phyloP scores from a whole-genome alignment of 1,140 invertebrate genomes.

The Drosophila bifasciata region DNA sequence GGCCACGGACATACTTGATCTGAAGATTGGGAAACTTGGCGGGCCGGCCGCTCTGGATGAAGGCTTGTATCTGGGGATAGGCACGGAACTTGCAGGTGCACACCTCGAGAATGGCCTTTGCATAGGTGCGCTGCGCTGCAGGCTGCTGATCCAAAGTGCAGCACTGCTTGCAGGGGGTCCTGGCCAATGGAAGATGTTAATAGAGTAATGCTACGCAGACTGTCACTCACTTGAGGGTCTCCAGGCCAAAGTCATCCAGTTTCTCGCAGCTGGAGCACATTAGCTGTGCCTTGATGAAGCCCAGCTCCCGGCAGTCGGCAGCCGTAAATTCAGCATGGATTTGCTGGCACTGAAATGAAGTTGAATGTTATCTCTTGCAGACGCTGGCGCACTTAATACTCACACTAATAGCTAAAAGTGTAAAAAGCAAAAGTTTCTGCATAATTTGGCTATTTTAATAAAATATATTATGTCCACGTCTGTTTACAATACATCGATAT shows the following conservation, averaged over 20 bases:
- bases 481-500: conserved; percentile 44
- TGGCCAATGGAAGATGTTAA: conserved; percentile 63
- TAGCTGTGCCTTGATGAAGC: conserved; percentile 94
- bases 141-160: conserved; percentile 89
- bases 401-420: conserved; percentile 46
- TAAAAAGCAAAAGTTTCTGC: conserved; percentile 23
- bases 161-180: conserved; percentile 91
- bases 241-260: conserved; percentile 90
- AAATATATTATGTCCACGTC: conserved; percentile 67
- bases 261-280: conserved; percentile 95
- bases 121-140: conserved; percentile 89
- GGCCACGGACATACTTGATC: conserved; percentile 94
- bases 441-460: conserved; percentile 50
- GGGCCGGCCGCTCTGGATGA: conserved; percentile 94
- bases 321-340: conserved; percentile 56
- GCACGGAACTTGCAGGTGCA: conserved; percentile 98
- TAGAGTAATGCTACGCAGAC: background rate
- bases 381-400: background rate
- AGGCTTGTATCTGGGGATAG: conserved; percentile 98
- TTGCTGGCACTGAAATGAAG: conserved; percentile 32
- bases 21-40: conserved; percentile 94
- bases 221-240: conserved; percentile 86
- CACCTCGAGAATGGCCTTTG: conserved; percentile 94
- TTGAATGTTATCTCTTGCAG: background rate
- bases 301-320: conserved; percentile 91